Base-by-base conservation (phyloP, 2,888 invertebrate species). In the Buathra laborator region DNA sequence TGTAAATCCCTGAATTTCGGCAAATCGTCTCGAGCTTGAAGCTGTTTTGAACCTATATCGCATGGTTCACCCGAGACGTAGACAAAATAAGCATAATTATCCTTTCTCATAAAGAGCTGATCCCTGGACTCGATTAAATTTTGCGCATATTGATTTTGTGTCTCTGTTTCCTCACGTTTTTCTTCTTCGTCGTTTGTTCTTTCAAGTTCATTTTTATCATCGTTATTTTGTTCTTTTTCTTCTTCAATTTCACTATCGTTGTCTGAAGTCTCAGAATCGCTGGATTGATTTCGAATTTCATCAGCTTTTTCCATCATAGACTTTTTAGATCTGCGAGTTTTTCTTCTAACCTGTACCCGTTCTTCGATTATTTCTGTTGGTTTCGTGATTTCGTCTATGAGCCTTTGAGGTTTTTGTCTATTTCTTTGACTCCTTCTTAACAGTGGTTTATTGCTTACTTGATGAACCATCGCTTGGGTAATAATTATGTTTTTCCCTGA, bases 21-120 rank as follows among this genome's bases (percentile, higher is more conserved):
- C 14, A 71, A 6, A 16, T 56, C 16, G 9, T 76, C 51, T n/a
- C 16, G 46, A n/a, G 16, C 9, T n/a, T 53, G 32, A 6, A 82
- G n/a, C 12, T 66, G 37, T n/a, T 0, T 64, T 12, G 85, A 72
- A 2, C 78, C 78, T 53, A 70, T 19, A 12, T 85, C 82, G 0
- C 51, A 48, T 2, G 75, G 76, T 12, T 85, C 59, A 3, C 71
- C 75, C n/a, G n/a, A n/a, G n/a, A n/a, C n/a, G n/a, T n/a, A 78
- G 3, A 83, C 43, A 5, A 82, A 83, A 46, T 77, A 82, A n/a
- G 64, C 75, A 0, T 66, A 66, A 29, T 82, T 80, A 32, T 83
- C 64, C 6, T 72, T 74, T 7, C 70, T 59, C 59, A 81, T 81
- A 16, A 53, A 74, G 7, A 86, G 12, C 37, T 64, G 64, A 19